Base-by-base conservation (phyloP, 2,113 vertebrate species). In the Fulmarus glacialis region DNA sequence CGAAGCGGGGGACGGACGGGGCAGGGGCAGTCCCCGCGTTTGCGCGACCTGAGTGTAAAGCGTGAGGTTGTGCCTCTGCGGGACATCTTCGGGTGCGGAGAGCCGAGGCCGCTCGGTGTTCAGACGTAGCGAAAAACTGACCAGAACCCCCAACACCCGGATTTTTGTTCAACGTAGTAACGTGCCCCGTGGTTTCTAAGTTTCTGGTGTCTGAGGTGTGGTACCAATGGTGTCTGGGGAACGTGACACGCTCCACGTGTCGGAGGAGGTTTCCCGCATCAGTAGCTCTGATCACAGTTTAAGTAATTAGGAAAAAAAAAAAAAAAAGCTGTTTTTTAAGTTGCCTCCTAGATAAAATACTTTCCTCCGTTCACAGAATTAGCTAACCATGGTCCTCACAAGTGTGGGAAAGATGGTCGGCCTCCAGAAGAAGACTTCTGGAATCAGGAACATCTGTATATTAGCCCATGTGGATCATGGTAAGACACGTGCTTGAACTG, bases 391-490 rank as follows among this genome's bases (percentile, higher is more conserved):
- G 99, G 99, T 97, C 63, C 98, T 98, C 85, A 93, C 93, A 2
- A 98, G 97, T 58, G 94, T 99, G 95, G 99, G 97, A 1, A 99
- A 98, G 97, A 99, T 99, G 71, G 93, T 95, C 40, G 96, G 95
- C 4, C 99, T 99, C 8, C 99, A 99, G 98, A 99, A 96, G 72
- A 98, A 98, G 84, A 97, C 99, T 1, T 97, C 98, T 4, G 98
- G 98, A 91, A 99, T 99, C 96, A 98, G 99, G 68, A 99, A 99
- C 72, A 98, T 99, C 68, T 99, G 99, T 62, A 99, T 99, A 8
- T 93, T 99, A 79, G 99, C 99, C 22, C 99, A 99, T 9, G 99
- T 99, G 42, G 99, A 99, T 94, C 99, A 99, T 6, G 99, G 99
- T 99, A 94, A 98, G 99, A 10, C 23, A 4, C n/a, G 13, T 1